A percentile compares a stretch with the other conserved stretches of the same genome.
Evolutionary conservation across 1,140 invertebrate species (phyloP).

Genomic region (Panonychus citri): DNA sequence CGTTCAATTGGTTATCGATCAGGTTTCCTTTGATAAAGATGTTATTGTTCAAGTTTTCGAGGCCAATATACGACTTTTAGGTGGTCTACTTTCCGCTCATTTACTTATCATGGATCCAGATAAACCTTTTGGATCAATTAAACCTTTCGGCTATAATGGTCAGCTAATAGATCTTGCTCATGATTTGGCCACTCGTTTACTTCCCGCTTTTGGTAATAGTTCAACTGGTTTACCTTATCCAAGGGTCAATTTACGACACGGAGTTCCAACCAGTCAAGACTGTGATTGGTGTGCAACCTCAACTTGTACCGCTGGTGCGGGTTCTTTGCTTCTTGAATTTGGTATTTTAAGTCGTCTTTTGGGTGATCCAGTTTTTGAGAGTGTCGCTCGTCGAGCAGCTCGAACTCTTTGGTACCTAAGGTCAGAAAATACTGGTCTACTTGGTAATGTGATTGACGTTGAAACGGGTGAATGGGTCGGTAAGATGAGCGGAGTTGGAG

Average conservation of each 20-base stretch:
- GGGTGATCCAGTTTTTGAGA: constrained; percentile 35
- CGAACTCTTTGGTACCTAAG: constrained; percentile 32
- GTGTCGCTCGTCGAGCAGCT: constrained; percentile 32
- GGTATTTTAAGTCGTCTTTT: constrained; percentile 36
- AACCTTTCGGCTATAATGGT: constrained; percentile 31
- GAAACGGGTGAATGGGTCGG: constrained; percentile 39
- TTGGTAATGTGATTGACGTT: constrained; percentile 39
- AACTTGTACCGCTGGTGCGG: constrained; percentile 41
- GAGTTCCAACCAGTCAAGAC: constrained; percentile 24
- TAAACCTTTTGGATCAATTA: constrained; percentile 34
- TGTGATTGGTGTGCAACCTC: constrained; percentile 25
- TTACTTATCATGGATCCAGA: constrained; percentile 35
- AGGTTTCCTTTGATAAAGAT: constrained; percentile 37
- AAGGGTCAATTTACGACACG: constrained; percentile 33
- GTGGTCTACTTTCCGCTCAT: constrained; percentile 39
- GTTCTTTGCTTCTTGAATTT: constrained; percentile 38
- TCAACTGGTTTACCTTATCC: constrained; percentile 36
- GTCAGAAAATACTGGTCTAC: constrained; percentile 34
- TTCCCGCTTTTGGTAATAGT: constrained; percentile 36
- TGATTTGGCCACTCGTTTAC: constrained; percentile 33
- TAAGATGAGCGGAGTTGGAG: constrained; percentile 36
- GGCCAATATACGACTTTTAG: constrained; percentile 29
- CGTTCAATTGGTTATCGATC: constrained; percentile 33
- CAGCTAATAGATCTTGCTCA: constrained; percentile 35
- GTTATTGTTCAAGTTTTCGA: constrained; percentile 45